A percentile compares a stretch with the other conserved stretches of the same genome.
phyloP scores from a whole-genome alignment of 1,140 invertebrate genomes.

The Leptinotarsa undecemlineata region DNA sequence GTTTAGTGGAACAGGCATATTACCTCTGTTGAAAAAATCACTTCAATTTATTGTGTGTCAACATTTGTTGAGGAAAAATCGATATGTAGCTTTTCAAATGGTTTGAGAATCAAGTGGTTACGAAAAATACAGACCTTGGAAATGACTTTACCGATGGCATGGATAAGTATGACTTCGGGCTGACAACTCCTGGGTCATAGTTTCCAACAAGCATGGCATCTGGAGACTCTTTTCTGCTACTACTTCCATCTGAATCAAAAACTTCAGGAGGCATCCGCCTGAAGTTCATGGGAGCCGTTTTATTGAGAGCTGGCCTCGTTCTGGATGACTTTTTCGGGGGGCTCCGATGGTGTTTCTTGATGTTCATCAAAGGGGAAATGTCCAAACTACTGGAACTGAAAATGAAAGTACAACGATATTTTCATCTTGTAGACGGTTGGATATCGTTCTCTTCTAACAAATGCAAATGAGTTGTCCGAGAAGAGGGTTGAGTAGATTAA shows the following conservation, averaged over 20 bases:
- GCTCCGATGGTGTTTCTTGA: slow-evolving; percentile 41
- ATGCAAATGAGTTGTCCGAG: too few relatives aligned
- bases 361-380: slow-evolving; percentile 51
- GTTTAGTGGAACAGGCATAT: slow-evolving; percentile 72
- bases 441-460: too few relatives aligned
- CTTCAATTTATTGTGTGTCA: too few relatives aligned
- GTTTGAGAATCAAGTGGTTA: too few relatives aligned
- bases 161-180: slow-evolving; percentile 74
- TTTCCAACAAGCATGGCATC: slow-evolving; percentile 41
- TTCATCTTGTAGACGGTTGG: too few relatives aligned
- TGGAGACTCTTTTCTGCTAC: slow-evolving; percentile 42
- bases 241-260: slow-evolving; percentile 48
- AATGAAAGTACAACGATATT: too few relatives aligned
- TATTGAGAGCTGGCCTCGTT: slow-evolving; percentile 50
- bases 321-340: slow-evolving; percentile 44
- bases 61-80: too few relatives aligned
- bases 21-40: slow-evolving; percentile 58
- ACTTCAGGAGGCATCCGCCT: slow-evolving; percentile 39
- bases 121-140: slow-evolving; percentile 58
- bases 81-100: too few relatives aligned
- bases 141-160: slow-evolving; percentile 82
- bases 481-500: too few relatives aligned
- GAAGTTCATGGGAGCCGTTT: slow-evolving; percentile 46
- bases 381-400: slow-evolving; percentile 47
- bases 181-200: slow-evolving; percentile 56